These are phyloP conservation scores for Forbesichthys agassizii DNA, from an alignment of 2,113 vertebrate species.

Conservation along the genomic window DNA sequence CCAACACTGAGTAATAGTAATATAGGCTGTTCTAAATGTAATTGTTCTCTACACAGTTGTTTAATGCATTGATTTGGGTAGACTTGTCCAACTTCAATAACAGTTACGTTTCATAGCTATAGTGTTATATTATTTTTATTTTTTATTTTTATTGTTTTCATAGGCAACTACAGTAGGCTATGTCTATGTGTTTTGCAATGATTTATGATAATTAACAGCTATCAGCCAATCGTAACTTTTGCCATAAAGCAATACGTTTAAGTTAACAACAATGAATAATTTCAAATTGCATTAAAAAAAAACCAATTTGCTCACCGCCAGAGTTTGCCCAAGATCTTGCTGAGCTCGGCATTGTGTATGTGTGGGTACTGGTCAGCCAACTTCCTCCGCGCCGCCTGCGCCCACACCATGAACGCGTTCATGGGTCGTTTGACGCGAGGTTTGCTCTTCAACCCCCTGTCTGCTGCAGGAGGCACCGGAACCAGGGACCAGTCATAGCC, in stretches of 20 bases:
- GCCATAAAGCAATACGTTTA: too few relatives aligned
- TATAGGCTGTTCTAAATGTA: too few relatives aligned
- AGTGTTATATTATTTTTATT: too few relatives aligned
- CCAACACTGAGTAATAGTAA: too few relatives aligned
- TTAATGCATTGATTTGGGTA: not conserved
- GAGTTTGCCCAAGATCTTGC: slow-evolving; percentile 91
- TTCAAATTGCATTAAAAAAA: too few relatives aligned
- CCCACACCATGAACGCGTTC: slow-evolving; percentile 84
- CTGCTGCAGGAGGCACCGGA: slow-evolving; percentile 83
- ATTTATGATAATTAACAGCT: too few relatives aligned
- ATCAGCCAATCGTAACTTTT: too few relatives aligned
- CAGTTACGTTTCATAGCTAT: too few relatives aligned
- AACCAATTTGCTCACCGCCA: slow-evolving; percentile 80
- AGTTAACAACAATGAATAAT: too few relatives aligned
- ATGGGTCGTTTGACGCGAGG: slow-evolving; percentile 82
- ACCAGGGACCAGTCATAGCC: slow-evolving; percentile 95
- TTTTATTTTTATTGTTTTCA: too few relatives aligned
- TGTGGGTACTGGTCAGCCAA: slow-evolving; percentile 89
- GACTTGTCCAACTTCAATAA: not conserved
- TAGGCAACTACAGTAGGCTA: too few relatives aligned
- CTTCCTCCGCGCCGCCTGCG: slow-evolving; percentile 84
- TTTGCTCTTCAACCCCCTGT: slow-evolving; percentile 80
- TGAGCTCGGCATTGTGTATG: slow-evolving; percentile 90
- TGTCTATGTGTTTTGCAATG: too few relatives aligned
- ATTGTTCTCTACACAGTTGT: not conserved